Evolutionary conservation across 2,888 invertebrate genomes (phyloP).

Genomic region (Pachycephus smyrnensis): DNA sequence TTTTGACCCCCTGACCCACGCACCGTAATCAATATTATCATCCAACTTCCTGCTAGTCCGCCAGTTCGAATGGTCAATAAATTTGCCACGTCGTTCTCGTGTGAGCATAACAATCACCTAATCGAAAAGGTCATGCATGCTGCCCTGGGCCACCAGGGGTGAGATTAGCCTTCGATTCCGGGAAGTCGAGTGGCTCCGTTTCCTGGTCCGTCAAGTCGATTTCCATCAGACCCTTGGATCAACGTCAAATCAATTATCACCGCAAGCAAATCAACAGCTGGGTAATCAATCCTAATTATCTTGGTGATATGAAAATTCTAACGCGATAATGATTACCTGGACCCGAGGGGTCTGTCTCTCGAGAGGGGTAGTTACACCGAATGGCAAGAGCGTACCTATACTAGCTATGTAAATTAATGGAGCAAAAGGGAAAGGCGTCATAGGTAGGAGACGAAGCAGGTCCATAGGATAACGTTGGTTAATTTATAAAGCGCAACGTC

Average conservation of each 20-base stretch:
- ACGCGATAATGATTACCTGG: neutral
- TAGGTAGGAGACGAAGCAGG: neutral
- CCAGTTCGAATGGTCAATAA: neutral
- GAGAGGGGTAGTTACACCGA: neutral
- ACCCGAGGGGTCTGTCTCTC: neutral
- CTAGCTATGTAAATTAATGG: conserved; percentile 6
- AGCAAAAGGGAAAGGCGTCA: neutral
- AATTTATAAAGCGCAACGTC: conserved; percentile 4
- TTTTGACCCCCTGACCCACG: neutral
- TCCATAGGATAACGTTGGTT: neutral
- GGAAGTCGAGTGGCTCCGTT: neutral
- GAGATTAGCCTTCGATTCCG: neutral
- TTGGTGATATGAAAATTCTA: neutral
- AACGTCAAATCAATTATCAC: neutral
- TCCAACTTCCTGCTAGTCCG: neutral
- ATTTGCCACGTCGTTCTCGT: neutral
- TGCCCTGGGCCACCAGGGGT: neutral
- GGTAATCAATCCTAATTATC: neutral
- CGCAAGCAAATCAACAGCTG: neutral
- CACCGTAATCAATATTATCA: neutral
- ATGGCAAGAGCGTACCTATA: neutral
- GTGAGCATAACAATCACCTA: neutral
- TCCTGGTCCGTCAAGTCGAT: neutral
- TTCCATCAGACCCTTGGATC: neutral
- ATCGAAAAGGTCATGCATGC: neutral